Conservation (phyloP, 2,797 vertebrate genomes). For the Sebastes nivosus region DNA sequence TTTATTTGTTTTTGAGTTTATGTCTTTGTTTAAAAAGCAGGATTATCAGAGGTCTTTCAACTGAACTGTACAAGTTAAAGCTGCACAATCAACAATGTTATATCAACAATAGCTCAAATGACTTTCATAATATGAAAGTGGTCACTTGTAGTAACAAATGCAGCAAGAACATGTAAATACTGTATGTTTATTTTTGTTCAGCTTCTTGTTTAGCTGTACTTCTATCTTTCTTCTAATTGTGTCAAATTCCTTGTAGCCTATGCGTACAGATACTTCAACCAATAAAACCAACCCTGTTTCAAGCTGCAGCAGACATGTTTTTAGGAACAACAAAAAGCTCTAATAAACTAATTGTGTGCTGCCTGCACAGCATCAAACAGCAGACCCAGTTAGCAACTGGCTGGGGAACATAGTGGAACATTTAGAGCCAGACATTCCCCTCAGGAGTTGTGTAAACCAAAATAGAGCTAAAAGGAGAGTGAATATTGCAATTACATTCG, state of each 20-base stretch:
- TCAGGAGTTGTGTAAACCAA: neutral
- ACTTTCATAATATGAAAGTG: neutral
- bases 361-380: neutral
- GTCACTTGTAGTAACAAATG: neutral
- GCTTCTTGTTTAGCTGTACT: neutral
- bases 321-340: neutral
- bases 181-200: neutral
- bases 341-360: neutral
- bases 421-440: neutral
- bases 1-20: neutral
- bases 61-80: too few relatives aligned
- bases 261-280: neutral
- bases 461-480: neutral
- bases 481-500: neutral
- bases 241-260: neutral
- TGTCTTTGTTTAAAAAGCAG: neutral
- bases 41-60: neutral
- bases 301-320: neutral
- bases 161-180: neutral
- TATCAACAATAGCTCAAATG: neutral
- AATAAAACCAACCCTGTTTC: neutral
- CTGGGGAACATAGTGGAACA: neutral
- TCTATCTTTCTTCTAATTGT: neutral
- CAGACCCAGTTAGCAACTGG: neutral
- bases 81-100: neutral